Evolutionary conservation across 2,113 vertebrate species (phyloP).

Genomic region (Rattus norvegicus): GRCr8 NC_086036.1:37509001-37509500

Average conservation of each 20-base stretch:
- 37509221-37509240: not conserved
- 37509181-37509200: constrained; percentile 23
- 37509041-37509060: constrained; percentile 48
- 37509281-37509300: constrained; percentile 13
- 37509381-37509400: not conserved
- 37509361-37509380: constrained; percentile 1
- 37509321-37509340: not conserved
- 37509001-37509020: constrained; percentile 53
- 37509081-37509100: constrained; percentile 55
- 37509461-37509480: not conserved
- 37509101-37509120: constrained; percentile 43
- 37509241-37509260: constrained; percentile 49
- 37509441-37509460: no score
- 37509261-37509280: constrained; percentile 22
- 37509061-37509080: constrained; percentile 51
- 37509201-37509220: not conserved
- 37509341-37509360: not conserved
- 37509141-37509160: constrained; percentile 45
- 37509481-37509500: not conserved
- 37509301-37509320: constrained; percentile 8
- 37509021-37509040: constrained; percentile 48
- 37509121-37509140: not conserved
- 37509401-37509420: not conserved
- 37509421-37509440: not conserved
- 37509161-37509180: constrained; percentile 46